phyloP scores from a whole-genome alignment of 2,888 invertebrate genomes.

The Labia minor region DNA sequence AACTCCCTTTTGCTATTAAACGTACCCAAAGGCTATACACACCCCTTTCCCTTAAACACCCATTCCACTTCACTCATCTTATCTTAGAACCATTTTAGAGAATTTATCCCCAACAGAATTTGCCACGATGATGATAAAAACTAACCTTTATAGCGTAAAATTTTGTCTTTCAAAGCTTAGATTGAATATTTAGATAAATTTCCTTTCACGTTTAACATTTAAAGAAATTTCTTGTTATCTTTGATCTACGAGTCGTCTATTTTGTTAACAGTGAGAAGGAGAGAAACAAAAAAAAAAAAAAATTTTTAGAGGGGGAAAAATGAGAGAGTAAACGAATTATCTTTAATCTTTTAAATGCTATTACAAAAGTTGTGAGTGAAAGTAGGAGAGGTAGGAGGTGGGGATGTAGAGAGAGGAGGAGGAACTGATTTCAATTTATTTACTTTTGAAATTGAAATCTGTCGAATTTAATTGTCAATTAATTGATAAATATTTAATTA shows the following conservation, averaged over 20 bases:
- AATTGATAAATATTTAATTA: no score
- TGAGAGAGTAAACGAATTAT: no score
- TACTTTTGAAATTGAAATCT: no score
- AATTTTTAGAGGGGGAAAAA: not conserved
- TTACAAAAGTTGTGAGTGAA: no score
- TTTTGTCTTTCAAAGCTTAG: constrained; percentile 13
- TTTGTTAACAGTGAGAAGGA: not conserved
- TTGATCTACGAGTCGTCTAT: not conserved
- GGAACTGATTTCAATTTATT: no score
- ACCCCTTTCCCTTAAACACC: not conserved
- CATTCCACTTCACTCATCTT: not conserved
- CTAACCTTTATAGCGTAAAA: constrained; percentile 7
- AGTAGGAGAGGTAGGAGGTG: no score
- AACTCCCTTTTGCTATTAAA: not conserved
- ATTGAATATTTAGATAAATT: constrained; percentile 13
- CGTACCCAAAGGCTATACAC: not conserved
- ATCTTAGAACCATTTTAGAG: not conserved
- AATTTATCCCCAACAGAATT: constrained; percentile 5
- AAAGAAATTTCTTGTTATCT: constrained; percentile 2
- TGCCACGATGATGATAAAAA: constrained; percentile 5
- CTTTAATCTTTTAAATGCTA: no score
- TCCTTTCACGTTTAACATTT: not conserved
- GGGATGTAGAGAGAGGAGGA: no score
- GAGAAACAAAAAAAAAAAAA: not conserved
- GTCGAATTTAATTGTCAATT: no score